Conservation (phyloP, 92 coral and sea anemone species). For the Pocillopora grandis region DNA sequence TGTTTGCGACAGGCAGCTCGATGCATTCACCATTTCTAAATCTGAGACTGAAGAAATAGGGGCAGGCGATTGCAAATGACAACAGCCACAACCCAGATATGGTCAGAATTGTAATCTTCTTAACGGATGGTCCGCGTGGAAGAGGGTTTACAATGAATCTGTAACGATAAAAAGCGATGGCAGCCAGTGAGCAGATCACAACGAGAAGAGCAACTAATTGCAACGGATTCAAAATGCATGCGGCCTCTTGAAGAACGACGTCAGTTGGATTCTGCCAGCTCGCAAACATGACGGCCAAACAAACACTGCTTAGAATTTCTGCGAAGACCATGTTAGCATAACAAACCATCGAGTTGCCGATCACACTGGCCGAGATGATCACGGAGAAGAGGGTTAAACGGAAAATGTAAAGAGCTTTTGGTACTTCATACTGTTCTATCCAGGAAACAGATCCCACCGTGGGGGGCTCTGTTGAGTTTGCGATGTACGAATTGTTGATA, state of each 20-base stretch:
- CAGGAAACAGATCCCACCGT: too few species aligned
- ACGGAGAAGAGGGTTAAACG: conserved; percentile 45
- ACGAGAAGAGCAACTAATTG: conserved; percentile 48
- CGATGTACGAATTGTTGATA: neutral
- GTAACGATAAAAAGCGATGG: conserved; percentile 57
- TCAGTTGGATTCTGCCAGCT: neutral
- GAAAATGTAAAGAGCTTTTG: conserved; percentile 18
- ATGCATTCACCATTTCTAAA: neutral
- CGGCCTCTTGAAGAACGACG: conserved; percentile 17
- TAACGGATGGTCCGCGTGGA: neutral
- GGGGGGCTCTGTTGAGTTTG: neutral
- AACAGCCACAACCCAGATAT: conserved; percentile 44
- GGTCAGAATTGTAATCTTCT: conserved; percentile 6
- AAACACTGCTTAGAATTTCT: conserved; percentile 43
- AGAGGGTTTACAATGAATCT: conserved; percentile 32
- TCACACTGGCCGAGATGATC: conserved; percentile 38
- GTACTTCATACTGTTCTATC: conserved; percentile 35
- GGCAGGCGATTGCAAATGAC: conserved; percentile 34
- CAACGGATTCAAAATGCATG: conserved; percentile 43
- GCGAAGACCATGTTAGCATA: conserved; percentile 62
- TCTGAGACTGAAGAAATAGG: conserved; percentile 36
- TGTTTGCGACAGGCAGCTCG: neutral
- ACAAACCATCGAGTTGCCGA: conserved; percentile 56
- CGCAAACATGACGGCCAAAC: conserved; percentile 39
- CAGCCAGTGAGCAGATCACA: conserved; percentile 47